Conservation (phyloP, 2,797 vertebrate genomes). For the Lepilemur septentrionalis region DNA sequence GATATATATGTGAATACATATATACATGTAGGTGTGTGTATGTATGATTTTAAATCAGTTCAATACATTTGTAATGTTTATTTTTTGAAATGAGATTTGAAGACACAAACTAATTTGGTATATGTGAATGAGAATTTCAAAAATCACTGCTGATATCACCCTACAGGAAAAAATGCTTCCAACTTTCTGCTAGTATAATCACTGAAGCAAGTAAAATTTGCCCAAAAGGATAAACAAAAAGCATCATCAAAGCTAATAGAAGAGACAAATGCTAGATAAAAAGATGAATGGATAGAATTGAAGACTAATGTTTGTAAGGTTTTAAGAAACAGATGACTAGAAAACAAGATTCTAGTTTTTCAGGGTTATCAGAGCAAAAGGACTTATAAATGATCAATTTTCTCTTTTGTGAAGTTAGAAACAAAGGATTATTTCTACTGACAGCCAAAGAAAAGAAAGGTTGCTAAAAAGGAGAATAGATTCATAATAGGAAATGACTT, state of each 20-base stretch:
- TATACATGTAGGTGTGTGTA: neutral
- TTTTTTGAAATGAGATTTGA: constrained; percentile 19
- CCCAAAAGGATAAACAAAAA: constrained; percentile 36
- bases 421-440: neutral
- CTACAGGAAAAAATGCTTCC: neutral
- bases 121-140: constrained; percentile 23
- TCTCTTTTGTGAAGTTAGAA: constrained; percentile 34
- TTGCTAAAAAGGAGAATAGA: neutral
- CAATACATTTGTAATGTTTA: neutral
- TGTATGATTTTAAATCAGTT: neutral
- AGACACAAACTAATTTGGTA: neutral
- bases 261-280: constrained; percentile 25
- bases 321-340: constrained; percentile 37
- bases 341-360: constrained; percentile 24
- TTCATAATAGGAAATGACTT: neutral
- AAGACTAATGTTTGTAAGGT: neutral
- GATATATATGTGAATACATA: neutral
- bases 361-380: constrained; percentile 8
- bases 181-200: neutral
- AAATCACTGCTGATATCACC: neutral
- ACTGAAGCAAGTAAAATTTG: constrained; percentile 33
- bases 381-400: constrained; percentile 35
- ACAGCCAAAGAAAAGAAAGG: constrained; percentile 23
- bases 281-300: neutral
- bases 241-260: constrained; percentile 24